Conservation (phyloP, 64 coral and sea anemone genomes). For the Astreopora myriophthalma region DNA sequence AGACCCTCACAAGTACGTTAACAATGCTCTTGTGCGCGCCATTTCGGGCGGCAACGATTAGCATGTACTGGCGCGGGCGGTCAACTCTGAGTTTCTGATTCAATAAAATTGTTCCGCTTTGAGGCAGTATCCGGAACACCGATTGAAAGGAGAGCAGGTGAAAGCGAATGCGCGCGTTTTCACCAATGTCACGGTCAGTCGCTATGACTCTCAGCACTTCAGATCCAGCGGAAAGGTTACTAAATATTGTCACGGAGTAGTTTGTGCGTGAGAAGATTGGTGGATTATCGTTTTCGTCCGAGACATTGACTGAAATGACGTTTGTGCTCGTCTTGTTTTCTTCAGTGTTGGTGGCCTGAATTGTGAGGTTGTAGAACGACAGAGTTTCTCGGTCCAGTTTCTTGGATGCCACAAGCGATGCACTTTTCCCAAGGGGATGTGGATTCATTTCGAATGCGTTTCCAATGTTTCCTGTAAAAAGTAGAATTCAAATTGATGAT, state of each 20-base stretch:
- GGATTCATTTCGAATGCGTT: constrained; percentile 67
- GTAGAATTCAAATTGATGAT: background rate
- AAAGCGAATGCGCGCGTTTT: constrained; percentile 63
- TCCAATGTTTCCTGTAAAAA: constrained; percentile 58
- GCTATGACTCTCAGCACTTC: constrained; percentile 80
- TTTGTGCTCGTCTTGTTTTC: constrained; percentile 71
- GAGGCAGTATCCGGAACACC: constrained; percentile 68
- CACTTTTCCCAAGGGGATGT: constrained; percentile 35
- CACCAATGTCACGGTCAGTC: constrained; percentile 53
- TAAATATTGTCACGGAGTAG: constrained; percentile 78
- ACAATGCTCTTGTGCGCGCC: constrained; percentile 54
- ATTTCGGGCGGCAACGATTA: constrained; percentile 73
- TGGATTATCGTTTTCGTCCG: constrained; percentile 78
- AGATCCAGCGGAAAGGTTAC: constrained; percentile 61
- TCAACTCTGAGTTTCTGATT: constrained; percentile 69
- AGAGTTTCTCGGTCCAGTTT: constrained; percentile 73
- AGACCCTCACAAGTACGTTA: constrained; percentile 48
- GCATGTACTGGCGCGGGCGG: constrained; percentile 29
- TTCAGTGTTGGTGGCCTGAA: constrained; percentile 70
- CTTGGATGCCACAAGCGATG: constrained; percentile 55
- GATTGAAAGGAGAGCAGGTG: constrained; percentile 42
- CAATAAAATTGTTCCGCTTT: constrained; percentile 71
- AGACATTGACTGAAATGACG: constrained; percentile 54
- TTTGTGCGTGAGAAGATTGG: constrained; percentile 53
- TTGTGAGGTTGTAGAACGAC: constrained; percentile 69